Conservation (phyloP, 2,113 vertebrate species). For the Alethe castanea region DNA sequence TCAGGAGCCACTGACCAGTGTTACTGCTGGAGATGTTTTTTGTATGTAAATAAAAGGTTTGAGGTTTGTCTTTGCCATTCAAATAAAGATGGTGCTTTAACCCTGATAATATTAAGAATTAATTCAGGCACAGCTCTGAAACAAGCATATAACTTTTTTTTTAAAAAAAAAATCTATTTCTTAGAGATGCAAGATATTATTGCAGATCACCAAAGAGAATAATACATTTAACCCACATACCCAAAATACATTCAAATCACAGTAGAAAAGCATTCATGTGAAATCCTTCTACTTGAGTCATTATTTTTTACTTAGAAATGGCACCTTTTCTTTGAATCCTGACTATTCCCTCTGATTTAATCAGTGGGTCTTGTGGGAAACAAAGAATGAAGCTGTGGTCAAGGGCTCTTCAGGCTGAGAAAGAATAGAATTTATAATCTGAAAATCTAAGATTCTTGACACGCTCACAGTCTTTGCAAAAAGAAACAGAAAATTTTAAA, state of each 20-base stretch:
- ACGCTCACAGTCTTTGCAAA: neutral
- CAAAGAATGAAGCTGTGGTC: neutral
- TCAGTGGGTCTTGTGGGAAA: neutral
- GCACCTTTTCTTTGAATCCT: neutral
- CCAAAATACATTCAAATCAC: neutral
- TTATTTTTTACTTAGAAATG: neutral
- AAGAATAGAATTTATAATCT: neutral
- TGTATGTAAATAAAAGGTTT: neutral
- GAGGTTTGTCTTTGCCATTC: neutral
- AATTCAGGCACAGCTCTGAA: neutral
- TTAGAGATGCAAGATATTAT: neutral
- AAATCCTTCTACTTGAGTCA: neutral
- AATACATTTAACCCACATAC: neutral
- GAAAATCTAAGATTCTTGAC: neutral
- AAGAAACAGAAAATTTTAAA: neutral
- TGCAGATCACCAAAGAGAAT: neutral
- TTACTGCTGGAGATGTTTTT: neutral
- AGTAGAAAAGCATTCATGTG: neutral
- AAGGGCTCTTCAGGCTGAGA: neutral
- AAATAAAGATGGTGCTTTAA: neutral
- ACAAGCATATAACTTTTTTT: neutral
- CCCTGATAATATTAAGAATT: neutral
- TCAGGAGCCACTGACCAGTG: neutral
- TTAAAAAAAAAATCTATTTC: neutral
- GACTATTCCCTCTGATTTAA: neutral